Conservation (phyloP, 2,888 invertebrate species). For the Noctua fimbriata region DNA sequence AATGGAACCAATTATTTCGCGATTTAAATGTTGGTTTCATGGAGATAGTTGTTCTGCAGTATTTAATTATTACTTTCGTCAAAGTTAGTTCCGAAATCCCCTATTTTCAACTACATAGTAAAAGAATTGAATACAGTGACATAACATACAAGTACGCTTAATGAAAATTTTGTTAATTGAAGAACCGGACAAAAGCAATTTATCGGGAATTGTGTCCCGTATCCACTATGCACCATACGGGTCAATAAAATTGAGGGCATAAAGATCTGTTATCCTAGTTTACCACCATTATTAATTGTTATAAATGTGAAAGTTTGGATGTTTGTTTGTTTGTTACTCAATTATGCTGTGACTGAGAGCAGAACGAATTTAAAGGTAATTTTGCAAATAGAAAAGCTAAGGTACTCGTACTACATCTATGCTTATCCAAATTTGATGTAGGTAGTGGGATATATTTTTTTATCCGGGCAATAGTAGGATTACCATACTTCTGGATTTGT, state of each 20-base stretch:
- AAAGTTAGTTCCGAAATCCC: background rate
- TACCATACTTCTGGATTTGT: no score
- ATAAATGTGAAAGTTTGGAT: background rate
- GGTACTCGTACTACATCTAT: no score
- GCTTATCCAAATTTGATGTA: no score
- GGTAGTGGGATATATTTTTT: no score
- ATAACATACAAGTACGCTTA: background rate
- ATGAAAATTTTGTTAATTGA: constrained; percentile 30
- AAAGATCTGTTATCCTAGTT: constrained; percentile 20
- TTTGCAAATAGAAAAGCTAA: background rate
- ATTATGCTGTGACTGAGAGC: background rate
- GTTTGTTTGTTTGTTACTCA: background rate
- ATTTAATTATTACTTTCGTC: background rate
- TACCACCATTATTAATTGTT: background rate
- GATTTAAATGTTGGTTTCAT: background rate
- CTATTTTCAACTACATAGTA: background rate
- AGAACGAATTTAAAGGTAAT: background rate
- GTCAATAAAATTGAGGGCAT: constrained; percentile 29
- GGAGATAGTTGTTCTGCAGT: background rate
- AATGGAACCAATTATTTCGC: background rate
- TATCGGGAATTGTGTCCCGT: constrained; percentile 39
- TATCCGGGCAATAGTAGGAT: no score
- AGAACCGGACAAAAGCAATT: constrained; percentile 41
- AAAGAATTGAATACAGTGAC: background rate
- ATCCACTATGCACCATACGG: constrained; percentile 34